These are phyloP conservation scores for Chrosomus eos DNA, from an alignment of 2,797 vertebrate genomes.

Conservation along the genomic window DNA sequence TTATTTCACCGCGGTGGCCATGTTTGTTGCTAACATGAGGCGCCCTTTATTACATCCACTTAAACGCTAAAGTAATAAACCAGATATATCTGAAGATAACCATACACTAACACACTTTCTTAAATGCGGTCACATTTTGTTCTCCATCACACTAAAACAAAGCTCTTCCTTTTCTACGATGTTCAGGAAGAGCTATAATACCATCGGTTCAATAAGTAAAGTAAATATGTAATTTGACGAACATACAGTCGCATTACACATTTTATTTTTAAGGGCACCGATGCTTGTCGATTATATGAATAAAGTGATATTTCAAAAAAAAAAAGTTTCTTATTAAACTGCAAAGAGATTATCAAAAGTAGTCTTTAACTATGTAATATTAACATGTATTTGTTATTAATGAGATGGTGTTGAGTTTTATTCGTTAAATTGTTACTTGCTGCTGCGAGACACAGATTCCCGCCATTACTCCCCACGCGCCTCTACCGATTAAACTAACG, in stretches of 20 bases:
- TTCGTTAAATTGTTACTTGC: conserved; percentile 14
- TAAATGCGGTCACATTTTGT: background rate
- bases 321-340: background rate
- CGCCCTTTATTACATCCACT: conserved; percentile 67
- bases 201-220: background rate
- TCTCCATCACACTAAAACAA: background rate
- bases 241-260: background rate
- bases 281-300: background rate
- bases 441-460: conserved; percentile 37
- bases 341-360: background rate
- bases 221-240: background rate
- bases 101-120: conserved; percentile 10
- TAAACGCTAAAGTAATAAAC: conserved; percentile 53
- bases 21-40: conserved; percentile 81
- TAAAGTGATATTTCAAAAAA: background rate
- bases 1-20: conserved; percentile 78
- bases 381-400: background rate
- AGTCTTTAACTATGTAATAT: background rate
- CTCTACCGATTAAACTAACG: background rate
- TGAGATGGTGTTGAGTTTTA: background rate
- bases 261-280: background rate
- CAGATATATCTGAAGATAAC: background rate
- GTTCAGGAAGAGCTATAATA: background rate
- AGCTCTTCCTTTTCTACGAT: background rate
- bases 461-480: conserved; percentile 50